Percentiles rank a stretch among this genome's conserved stretches.
These are phyloP conservation scores for Apamea monoglypha DNA, from an alignment of 2,888 invertebrate genomes.

Conservation along the genomic window DNA sequence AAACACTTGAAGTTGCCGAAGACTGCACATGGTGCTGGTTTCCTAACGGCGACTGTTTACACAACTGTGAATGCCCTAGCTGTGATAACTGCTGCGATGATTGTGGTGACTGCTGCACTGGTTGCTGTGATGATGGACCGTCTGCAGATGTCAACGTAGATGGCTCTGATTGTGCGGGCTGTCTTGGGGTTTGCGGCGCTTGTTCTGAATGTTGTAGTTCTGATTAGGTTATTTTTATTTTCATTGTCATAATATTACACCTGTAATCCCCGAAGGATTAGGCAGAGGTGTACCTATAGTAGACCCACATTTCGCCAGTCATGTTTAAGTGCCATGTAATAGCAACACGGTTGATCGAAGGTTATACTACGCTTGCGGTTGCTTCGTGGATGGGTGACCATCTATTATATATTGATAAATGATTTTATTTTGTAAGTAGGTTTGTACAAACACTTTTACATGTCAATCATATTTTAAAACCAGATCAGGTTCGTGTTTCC, in stretches of 20 bases:
- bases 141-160: neutral
- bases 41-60: neutral
- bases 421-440: too few species aligned
- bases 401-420: too few species aligned
- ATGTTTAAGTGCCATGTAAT: too few species aligned
- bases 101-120: constrained; percentile 32
- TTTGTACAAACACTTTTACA: too few species aligned
- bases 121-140: constrained; percentile 17
- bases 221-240: constrained; percentile 6
- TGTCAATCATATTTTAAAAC: too few species aligned
- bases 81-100: constrained; percentile 16
- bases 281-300: neutral
- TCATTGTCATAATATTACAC: neutral
- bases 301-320: too few species aligned
- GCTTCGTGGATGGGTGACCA: too few species aligned
- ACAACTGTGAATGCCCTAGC: neutral
- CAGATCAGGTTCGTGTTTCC: too few species aligned
- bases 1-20: accelerated
- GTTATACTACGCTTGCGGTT: too few species aligned
- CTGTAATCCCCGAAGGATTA: neutral
- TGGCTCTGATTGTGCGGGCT: constrained; percentile 1
- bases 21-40: constrained; percentile 5
- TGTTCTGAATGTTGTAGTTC: constrained; percentile 42
- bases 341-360: too few species aligned
- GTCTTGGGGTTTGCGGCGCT: constrained; percentile 26